phyloP scores from a whole-genome alignment of 1,140 invertebrate species.

The Stegodyphus dumicola region DNA sequence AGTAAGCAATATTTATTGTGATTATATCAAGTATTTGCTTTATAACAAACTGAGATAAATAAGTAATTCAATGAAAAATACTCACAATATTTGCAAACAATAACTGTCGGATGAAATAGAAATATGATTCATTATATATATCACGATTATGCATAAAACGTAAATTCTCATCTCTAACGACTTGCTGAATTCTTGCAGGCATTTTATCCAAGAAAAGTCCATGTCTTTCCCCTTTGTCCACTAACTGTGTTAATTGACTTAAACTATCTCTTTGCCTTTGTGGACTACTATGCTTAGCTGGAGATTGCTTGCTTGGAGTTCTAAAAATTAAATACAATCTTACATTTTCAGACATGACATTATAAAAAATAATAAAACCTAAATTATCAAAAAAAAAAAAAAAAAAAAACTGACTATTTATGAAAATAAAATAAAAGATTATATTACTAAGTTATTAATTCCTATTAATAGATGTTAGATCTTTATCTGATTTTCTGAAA shows the following conservation, averaged over 20 bases:
- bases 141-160: constrained; percentile 72
- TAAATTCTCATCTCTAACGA: constrained; percentile 72
- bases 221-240: constrained; percentile 71
- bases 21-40: no score
- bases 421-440: no score
- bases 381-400: no score
- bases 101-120: constrained; percentile 71
- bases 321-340: constrained; percentile 4
- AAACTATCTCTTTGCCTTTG: constrained; percentile 68
- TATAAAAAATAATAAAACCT: no score
- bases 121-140: constrained; percentile 72
- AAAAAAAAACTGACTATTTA: no score
- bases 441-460: not conserved
- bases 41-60: not conserved
- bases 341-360: no score
- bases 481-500: constrained; percentile 58
- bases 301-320: constrained; percentile 32
- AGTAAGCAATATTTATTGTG: no score
- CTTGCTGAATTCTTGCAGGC: constrained; percentile 70
- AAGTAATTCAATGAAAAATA: not conserved
- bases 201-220: constrained; percentile 71
- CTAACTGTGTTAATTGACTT: constrained; percentile 71
- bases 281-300: constrained; percentile 1
- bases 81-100: constrained; percentile 66
- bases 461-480: constrained; percentile 1